Evolutionary conservation across 35 echinoderm and acorn worm genomes (phyloP), one percentile per base, ranked within the genome.

Genomic region (Strongylocentrotus purpuratus): DNA sequence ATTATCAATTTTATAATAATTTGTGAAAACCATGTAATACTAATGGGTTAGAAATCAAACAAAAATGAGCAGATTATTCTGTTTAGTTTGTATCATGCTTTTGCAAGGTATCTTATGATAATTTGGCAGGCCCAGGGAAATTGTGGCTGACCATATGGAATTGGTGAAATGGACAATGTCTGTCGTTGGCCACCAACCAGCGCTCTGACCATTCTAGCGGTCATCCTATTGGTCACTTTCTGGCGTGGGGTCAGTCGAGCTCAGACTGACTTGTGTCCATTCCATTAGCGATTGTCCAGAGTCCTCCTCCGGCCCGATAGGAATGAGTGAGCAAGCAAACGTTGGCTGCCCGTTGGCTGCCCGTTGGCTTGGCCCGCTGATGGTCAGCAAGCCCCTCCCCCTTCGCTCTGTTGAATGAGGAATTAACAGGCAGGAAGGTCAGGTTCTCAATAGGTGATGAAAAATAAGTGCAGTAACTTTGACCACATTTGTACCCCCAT

Each of bases 151-250:
- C 28, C 65, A 78, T 78, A 78, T 78, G 65, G 65, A 78, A 78
- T n/a, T 33, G 33, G 87, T 18, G 31, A 89, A 89, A 33, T 17
- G 87, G 14, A 33, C 14, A 20, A 13, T 41, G n/a, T 45, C 31
- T 46, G 45, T 46, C 13, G 31, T 46, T 89, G 33, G 17, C 87
- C 33, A 89, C 33, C 87, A 89, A 46, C 87, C 87, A 89, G 32
- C 33, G 32, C 32, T 89, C 33, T 89, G 87, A 89, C 87, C 87
- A 89, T 46, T 89, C 33, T 45, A 45, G 87, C 87, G 31, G 33
- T 89, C 87, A 89, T 89, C 87, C 87, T 46, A 89, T 89, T 89
- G 87, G 87, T 46, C 87, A 89, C 31, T 89, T 89, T 46, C 32
- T 8, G 12, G 32, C 87, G 12, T 46, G 33, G 87, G 33, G 45